Base-by-base conservation (phyloP, 2,797 vertebrate species). In the Sarcoramphus papa region DNA sequence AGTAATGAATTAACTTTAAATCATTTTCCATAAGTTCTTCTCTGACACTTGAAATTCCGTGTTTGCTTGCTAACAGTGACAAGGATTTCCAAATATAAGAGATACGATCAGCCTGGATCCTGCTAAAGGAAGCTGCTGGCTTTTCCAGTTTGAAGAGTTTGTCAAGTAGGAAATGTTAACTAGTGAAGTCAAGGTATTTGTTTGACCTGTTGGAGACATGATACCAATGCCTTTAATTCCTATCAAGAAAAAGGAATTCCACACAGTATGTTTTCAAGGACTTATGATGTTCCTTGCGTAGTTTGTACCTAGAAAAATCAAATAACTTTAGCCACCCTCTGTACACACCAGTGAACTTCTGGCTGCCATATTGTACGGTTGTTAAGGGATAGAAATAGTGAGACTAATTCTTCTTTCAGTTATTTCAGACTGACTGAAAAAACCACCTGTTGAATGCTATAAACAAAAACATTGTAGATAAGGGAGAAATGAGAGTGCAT, bases 1-100 rank as follows among this genome's bases (percentile, higher is more conserved):
- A 84, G n/a, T 70, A 89, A 93, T 92, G 48, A 73, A 95, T 92
- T 89, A 9, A 28, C 25, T 87, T 97, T 70, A 69, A 95, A 68
- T 95, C 8, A 92, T 95, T 96, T 97, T 89, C 43, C 18, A 17
- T 75, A 76, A 85, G 37, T 90, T 77, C 60, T 86, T 82, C 59
- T 72, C 63, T 74, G 88, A 77, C 57, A 82, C 47, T 68, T 78
- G 20, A 95, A 88, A 63, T 91, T 94, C 63, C 59, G 20, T 41
- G 56, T 87, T 94, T 93, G 17, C 28, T 48, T 73, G 43, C 67
- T 89, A 94, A 93, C 13, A 83, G 37, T 88, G 84, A 56, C 27
- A 91, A 92, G 47, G 12, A 84, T 91, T 97, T 95, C 45, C 65
- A 82, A 73, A 80, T 28, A 22, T 31, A 62, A 68, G 51, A 88